Conservation (phyloP, 2,113 vertebrate species). For the Dipodomys stephensi region DNA sequence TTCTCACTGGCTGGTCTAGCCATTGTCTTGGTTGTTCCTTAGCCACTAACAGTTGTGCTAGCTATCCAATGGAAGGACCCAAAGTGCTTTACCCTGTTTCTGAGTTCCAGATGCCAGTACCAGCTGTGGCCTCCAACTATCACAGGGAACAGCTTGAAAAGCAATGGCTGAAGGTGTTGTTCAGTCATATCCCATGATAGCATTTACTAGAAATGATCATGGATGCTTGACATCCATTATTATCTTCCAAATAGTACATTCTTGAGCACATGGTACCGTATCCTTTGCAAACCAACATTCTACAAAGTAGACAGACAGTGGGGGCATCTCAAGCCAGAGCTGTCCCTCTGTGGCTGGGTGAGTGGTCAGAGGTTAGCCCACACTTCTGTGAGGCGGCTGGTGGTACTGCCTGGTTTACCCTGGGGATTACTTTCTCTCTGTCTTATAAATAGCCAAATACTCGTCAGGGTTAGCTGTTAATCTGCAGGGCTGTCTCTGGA, state of each 20-base stretch:
- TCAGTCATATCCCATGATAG: background rate
- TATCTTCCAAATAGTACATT: background rate
- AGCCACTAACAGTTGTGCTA: background rate
- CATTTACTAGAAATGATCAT: background rate
- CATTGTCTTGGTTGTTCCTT: background rate
- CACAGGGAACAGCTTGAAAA: background rate
- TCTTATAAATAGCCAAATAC: slow-evolving; percentile 58
- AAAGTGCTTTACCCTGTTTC: background rate
- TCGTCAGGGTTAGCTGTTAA: slow-evolving; percentile 17
- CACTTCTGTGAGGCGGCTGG: background rate
- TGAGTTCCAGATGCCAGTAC: accelerated
- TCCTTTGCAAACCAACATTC: background rate
- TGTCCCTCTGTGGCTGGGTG: accelerated
- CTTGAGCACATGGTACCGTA: background rate
- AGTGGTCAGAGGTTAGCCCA: background rate
- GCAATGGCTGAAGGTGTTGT: no score
- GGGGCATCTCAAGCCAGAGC: background rate
- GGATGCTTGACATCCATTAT: background rate
- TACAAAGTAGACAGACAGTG: accelerated
- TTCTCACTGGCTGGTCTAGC: background rate
- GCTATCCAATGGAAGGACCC: background rate
- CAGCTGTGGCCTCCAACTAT: background rate
- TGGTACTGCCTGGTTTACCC: background rate
- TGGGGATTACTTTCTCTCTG: slow-evolving; percentile 42
- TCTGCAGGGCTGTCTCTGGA: background rate